These are phyloP conservation scores for Philypnodon macrostomus DNA, from an alignment of 2,797 vertebrate genomes.

Conservation along the genomic window DNA sequence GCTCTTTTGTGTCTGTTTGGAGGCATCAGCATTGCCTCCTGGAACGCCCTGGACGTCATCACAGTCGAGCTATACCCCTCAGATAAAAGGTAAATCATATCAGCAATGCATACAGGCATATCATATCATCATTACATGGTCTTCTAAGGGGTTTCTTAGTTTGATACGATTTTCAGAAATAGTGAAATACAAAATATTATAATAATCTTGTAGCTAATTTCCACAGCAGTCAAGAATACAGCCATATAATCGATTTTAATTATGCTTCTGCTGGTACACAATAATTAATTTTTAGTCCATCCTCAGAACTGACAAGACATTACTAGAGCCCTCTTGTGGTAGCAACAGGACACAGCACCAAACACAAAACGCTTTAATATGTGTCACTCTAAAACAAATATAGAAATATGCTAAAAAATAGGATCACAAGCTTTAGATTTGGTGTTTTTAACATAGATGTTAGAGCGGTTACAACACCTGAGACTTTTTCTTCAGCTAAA, in stretches of 20 bases:
- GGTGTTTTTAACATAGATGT: too few relatives aligned
- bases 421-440: background rate
- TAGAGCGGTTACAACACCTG: background rate
- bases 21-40: constrained; percentile 96
- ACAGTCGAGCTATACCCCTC: constrained; percentile 97
- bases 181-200: too few relatives aligned
- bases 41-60: constrained; percentile 93
- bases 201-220: too few relatives aligned
- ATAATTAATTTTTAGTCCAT: too few relatives aligned
- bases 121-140: too few relatives aligned
- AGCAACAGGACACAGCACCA: background rate
- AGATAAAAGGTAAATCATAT: constrained; percentile 93
- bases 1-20: constrained; percentile 95
- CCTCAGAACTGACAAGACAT: too few relatives aligned
- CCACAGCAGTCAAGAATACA: too few relatives aligned
- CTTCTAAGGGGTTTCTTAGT: too few relatives aligned
- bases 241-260: too few relatives aligned
- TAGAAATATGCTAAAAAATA: background rate
- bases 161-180: too few relatives aligned
- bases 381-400: background rate
- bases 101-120: too few relatives aligned
- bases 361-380: background rate
- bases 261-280: too few relatives aligned
- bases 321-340: background rate
- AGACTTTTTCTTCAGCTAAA: background rate